Conservation (phyloP, 2,888 invertebrate species). For the Gymnoscelis rufifasciata region DNA sequence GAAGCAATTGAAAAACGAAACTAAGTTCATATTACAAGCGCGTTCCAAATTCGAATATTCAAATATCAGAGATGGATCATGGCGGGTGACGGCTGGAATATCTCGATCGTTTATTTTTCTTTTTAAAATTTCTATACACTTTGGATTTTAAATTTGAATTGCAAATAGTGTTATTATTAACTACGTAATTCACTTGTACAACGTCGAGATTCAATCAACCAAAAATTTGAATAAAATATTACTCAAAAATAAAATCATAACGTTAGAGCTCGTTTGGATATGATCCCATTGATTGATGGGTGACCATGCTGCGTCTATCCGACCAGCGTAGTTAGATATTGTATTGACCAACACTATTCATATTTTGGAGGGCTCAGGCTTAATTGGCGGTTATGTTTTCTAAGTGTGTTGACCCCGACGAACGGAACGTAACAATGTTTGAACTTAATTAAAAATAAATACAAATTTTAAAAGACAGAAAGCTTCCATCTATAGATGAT, state of each 20-base stretch:
- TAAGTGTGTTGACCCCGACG: slow-evolving; percentile 70
- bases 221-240: slow-evolving; percentile 76
- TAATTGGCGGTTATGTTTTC: slow-evolving; percentile 47
- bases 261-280: slow-evolving; percentile 70
- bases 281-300: slow-evolving; percentile 79
- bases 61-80: slow-evolving; percentile 75
- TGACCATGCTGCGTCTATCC: slow-evolving; percentile 63
- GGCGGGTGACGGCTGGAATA: slow-evolving; percentile 53
- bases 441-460: slow-evolving; percentile 65
- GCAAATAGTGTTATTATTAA: slow-evolving; percentile 49
- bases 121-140: slow-evolving; percentile 30
- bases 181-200: slow-evolving; percentile 37
- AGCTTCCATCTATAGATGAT: too few species aligned
- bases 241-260: slow-evolving; percentile 73
- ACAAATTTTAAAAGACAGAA: slow-evolving; percentile 49
- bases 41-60: slow-evolving; percentile 76
- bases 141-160: slow-evolving; percentile 45
- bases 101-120: slow-evolving; percentile 53
- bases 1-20: slow-evolving; percentile 78
- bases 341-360: slow-evolving; percentile 20
- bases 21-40: slow-evolving; percentile 71
- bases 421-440: slow-evolving; percentile 50
- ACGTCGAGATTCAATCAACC: slow-evolving; percentile 68
- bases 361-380: slow-evolving; percentile 39
- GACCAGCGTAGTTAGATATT: slow-evolving; percentile 36